Evolutionary conservation across 2,797 vertebrate genomes (phyloP).

Genomic region (Danio albolineatus): DNA sequence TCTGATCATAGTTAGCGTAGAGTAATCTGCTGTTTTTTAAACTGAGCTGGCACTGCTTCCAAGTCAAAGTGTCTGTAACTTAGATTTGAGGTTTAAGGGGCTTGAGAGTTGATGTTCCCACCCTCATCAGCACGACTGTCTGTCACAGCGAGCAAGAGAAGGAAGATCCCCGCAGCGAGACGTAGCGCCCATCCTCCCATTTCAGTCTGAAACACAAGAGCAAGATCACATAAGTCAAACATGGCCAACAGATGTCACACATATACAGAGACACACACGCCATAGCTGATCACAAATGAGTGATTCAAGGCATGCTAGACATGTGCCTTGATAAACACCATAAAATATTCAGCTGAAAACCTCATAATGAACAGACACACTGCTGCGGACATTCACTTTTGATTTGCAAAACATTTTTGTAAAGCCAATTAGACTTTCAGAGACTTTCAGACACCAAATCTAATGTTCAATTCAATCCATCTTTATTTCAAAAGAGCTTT

Average conservation of each 20-base stretch:
- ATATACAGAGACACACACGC: background rate
- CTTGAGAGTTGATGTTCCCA: constrained; percentile 24
- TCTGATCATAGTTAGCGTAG: background rate
- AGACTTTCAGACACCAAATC: background rate
- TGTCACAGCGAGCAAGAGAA: constrained; percentile 36
- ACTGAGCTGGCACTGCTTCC: background rate
- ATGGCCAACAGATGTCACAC: constrained; percentile 24
- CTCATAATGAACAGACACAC: constrained; percentile 10
- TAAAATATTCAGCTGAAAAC: background rate
- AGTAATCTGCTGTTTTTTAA: background rate
- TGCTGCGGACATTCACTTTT: background rate
- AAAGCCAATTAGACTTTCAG: background rate
- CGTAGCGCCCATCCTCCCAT: constrained; percentile 57
- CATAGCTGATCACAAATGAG: background rate
- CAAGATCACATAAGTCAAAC: constrained; percentile 5
- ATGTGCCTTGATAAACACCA: constrained; percentile 12
- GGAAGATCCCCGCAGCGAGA: constrained; percentile 29
- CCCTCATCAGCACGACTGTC: constrained; percentile 31
- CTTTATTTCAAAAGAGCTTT: too few species aligned
- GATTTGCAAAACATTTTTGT: background rate
- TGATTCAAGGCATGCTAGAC: background rate
- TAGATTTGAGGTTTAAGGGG: constrained; percentile 6
- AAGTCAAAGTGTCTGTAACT: constrained; percentile 13
- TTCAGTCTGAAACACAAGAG: constrained; percentile 48
- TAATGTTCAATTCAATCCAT: background rate